Evolutionary conservation across 2,888 invertebrate genomes (phyloP).

Genomic region (Drosophila vallismaia): DNA sequence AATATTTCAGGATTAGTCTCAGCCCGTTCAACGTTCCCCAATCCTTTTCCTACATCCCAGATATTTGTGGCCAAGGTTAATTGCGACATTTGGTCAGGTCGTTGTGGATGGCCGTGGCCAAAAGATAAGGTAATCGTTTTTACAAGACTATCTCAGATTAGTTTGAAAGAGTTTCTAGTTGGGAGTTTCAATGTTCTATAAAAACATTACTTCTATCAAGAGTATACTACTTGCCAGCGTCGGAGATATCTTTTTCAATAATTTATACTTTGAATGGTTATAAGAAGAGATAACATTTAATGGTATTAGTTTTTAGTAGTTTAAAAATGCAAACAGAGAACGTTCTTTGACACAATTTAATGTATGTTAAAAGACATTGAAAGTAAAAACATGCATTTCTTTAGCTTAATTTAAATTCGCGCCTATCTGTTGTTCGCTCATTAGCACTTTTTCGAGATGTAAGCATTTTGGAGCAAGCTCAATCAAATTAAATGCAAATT

Average conservation of each 20-base stretch:
- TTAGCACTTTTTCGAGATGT: conserved; percentile 55
- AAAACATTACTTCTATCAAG: background rate
- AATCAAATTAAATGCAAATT: conserved; percentile 72
- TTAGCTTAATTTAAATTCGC: background rate
- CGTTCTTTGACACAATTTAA: background rate
- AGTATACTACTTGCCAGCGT: background rate
- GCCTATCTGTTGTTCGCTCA: conserved; percentile 37
- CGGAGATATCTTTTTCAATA: background rate
- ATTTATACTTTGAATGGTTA: background rate
- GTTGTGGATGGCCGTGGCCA: conserved; percentile 69
- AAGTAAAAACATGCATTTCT: background rate
- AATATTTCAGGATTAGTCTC: conserved; percentile 77
- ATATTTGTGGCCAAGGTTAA: conserved; percentile 62
- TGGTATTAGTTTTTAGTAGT: too few species aligned
- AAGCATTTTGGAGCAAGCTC: conserved; percentile 48
- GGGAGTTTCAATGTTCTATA: background rate
- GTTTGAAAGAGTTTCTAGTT: background rate
- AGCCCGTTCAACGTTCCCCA: conserved; percentile 21
- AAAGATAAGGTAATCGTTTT: conserved; percentile 77
- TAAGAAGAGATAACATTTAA: too few species aligned
- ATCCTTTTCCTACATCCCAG: background rate
- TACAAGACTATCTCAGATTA: conserved; percentile 49
- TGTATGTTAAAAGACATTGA: background rate
- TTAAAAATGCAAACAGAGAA: too few species aligned
- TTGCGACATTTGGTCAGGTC: conserved; percentile 81